phyloP scores from a whole-genome alignment of 2,797 vertebrate genomes.

The Podargus strigoides region DNA sequence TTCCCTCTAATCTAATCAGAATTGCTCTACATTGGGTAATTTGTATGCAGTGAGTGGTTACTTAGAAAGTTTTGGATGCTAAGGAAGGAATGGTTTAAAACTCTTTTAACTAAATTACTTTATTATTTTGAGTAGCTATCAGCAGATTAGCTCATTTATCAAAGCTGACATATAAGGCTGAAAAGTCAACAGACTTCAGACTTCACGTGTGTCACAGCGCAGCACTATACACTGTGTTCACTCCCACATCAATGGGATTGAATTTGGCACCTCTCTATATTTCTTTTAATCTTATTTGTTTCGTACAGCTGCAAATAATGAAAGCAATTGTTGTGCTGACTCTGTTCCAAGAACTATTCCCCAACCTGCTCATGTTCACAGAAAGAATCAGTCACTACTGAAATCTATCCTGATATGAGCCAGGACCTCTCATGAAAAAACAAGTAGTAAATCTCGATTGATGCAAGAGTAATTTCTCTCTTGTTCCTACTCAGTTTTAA shows the following conservation, averaged over 20 bases:
- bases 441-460: background rate
- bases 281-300: conserved; percentile 18
- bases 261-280: background rate
- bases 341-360: conserved; percentile 35
- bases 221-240: background rate
- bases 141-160: conserved; percentile 15
- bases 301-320: conserved; percentile 50
- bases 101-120: background rate
- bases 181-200: background rate
- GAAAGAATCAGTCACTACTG: background rate
- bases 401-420: background rate
- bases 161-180: background rate
- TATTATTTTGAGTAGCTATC: conserved; percentile 27
- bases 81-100: background rate
- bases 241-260: background rate
- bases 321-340: conserved; percentile 29
- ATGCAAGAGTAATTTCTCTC: background rate
- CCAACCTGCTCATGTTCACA: background rate
- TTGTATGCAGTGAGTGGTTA: background rate
- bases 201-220: background rate
- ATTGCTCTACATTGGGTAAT: background rate
- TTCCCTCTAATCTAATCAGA: background rate
- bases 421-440: background rate
- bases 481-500: background rate
- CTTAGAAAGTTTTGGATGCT: background rate